A percentile compares a stretch with the other conserved stretches of the same genome.
Evolutionary conservation across 2,113 vertebrate genomes (phyloP).

Genomic region (Thunnus maccoyii): DNA sequence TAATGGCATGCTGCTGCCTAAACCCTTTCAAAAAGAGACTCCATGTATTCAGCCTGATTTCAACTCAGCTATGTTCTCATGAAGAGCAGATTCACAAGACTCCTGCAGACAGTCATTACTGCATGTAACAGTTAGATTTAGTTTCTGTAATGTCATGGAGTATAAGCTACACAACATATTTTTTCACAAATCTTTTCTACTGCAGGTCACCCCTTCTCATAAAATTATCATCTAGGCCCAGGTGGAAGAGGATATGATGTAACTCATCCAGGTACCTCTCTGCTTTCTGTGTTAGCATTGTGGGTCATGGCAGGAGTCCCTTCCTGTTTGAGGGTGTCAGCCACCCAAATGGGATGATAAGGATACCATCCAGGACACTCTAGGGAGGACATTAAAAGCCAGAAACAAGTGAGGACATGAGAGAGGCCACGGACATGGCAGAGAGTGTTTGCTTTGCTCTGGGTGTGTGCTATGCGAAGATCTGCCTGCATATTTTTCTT

Average conservation of each 20-base stretch:
- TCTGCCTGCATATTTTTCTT: constrained; percentile 65
- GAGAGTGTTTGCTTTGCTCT: constrained; percentile 62
- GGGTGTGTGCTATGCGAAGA: constrained; percentile 53
- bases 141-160: constrained; percentile 12
- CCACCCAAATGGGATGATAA: constrained; percentile 69
- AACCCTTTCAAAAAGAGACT: constrained; percentile 37
- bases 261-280: constrained; percentile 50
- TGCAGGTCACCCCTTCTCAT: constrained; percentile 1
- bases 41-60: constrained; percentile 46
- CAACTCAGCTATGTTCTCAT: constrained; percentile 44
- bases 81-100: constrained; percentile 37
- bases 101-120: constrained; percentile 15
- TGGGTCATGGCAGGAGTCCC: constrained; percentile 58
- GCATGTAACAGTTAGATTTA: constrained; percentile 4
- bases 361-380: constrained; percentile 63
- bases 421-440: constrained; percentile 60
- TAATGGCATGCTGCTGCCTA: constrained; percentile 42
- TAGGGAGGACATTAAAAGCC: constrained; percentile 51
- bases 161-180: constrained; percentile 10
- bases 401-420: constrained; percentile 57
- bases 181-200: not conserved
- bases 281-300: constrained; percentile 53
- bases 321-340: constrained; percentile 70
- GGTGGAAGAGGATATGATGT: constrained; percentile 58
- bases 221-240: constrained; percentile 44